phyloP scores from a whole-genome alignment of 2,888 invertebrate genomes.

The Nomada ruficornis region DNA sequence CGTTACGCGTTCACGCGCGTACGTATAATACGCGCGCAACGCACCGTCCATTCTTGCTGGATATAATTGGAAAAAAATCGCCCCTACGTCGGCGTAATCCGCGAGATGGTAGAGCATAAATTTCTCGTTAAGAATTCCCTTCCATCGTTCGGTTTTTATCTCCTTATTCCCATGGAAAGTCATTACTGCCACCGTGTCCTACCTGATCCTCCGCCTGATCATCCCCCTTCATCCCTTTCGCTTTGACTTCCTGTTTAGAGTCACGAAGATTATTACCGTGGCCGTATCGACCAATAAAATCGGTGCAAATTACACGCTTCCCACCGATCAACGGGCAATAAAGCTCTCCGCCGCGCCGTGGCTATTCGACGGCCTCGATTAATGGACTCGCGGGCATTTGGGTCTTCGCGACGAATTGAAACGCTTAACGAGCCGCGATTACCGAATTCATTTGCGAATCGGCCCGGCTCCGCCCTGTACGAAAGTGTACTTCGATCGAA shows the following conservation, averaged over 20 bases:
- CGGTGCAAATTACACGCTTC: conserved; percentile 60
- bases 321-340: conserved; percentile 62
- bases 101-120: conserved; percentile 52
- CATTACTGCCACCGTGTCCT: conserved; percentile 49
- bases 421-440: conserved; percentile 56
- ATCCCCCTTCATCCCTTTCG: neutral
- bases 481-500: neutral
- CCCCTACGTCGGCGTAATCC: conserved; percentile 34
- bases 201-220: conserved; percentile 2
- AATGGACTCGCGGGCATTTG: conserved; percentile 53
- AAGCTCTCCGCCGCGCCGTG: conserved; percentile 40
- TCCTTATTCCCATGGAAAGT: conserved; percentile 50
- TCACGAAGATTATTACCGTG: conserved; percentile 53
- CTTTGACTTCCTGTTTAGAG: conserved; percentile 49
- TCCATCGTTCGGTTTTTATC: conserved; percentile 55
- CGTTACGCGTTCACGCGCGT: conserved; percentile 9
- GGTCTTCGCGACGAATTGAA: conserved; percentile 57
- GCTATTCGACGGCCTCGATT: conserved; percentile 58
- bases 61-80: conserved; percentile 48
- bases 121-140: conserved; percentile 62
- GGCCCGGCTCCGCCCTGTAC: neutral
- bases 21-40: conserved; percentile 2
- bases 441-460: conserved; percentile 47
- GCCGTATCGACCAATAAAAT: conserved; percentile 66
- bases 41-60: conserved; percentile 27